A percentile compares a stretch with the other conserved stretches of the same genome.
These are phyloP conservation scores for Cephus cinctus DNA, from an alignment of 1,140 invertebrate species.

Conservation along the genomic window DNA sequence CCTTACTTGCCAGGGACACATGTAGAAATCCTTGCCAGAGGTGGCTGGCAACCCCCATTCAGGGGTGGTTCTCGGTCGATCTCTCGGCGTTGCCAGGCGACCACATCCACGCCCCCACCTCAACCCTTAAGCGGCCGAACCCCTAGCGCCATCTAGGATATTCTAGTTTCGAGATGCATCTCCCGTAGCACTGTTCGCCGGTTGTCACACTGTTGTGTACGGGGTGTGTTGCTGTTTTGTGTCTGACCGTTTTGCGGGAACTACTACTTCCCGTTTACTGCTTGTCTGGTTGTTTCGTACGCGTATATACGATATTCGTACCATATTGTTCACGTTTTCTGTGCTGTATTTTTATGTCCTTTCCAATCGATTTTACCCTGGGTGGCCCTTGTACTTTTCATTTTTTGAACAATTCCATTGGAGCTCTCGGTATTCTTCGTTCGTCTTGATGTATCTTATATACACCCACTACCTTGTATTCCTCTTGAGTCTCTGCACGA, in stretches of 20 bases:
- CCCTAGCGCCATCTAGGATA: neutral
- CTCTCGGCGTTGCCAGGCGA: slow-evolving; percentile 1
- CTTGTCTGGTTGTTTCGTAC: no score
- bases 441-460: no score
- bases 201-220: neutral
- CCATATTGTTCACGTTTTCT: no score
- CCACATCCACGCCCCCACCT: neutral
- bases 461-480: no score
- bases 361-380: no score
- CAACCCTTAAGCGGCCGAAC: neutral
- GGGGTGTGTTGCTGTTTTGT: neutral
- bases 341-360: no score
- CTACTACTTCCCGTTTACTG: neutral
- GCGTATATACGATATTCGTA: no score
- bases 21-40: no score
- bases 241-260: neutral
- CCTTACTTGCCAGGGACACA: neutral
- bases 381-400: no score
- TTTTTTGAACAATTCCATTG: no score
- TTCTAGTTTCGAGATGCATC: neutral
- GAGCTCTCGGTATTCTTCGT: no score
- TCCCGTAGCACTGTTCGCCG: neutral
- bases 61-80: slow-evolving; percentile 6
- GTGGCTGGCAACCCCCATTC: neutral
- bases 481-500: no score